Evolutionary conservation across 2,113 vertebrate genomes (phyloP), one percentile per base, ranked within the genome.

Genomic region (Chascanopsetta lugubris): DNA sequence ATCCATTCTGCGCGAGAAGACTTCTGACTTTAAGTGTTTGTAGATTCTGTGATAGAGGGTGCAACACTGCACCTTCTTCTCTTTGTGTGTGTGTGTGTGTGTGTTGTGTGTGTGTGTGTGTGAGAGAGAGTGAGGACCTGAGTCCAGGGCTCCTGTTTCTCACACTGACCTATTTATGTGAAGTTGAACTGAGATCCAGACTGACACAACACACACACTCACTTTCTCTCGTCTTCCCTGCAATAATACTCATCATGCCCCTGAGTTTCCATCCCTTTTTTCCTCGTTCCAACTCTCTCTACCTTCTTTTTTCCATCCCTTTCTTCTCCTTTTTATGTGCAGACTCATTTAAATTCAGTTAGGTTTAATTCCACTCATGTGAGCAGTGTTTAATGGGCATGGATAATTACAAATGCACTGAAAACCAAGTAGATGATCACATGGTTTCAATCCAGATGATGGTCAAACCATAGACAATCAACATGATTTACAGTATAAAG

Each of bases 81-180:
- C 24, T 70, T 65, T 29, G 75, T 66, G 67, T 59, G 59, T 32
- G 7, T 40, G 34, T 48, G 40, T 59, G 17, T 60, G 49, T 42
- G 64, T 58, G 38, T 64, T 59, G 17, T 60, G 49, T 42, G 64
- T 58, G 38, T 64, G 65, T 45, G 45, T 43, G 45, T 22, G 51
- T 49, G 51, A 48, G 51, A 26, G 48, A 38, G 45, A 45, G 62
- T 58, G 73, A 56, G 46, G 43, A 18, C 55, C 17, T 59, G 42
- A 42, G 67, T 43, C 63, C 72, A 65, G 47, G 55, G 67, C 77
- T 82, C 77, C 64, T 82, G 74, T 88, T 85, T 84, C 79, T 67
- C 17, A 45, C 76, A 55, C 77, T 81, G 82, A 88, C 79, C 79
- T 81, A 83, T 81, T 83, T 83, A 64, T 81, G 20, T 42, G 55